Evolutionary conservation across 2,113 vertebrate species (phyloP), one percentile per base, ranked within the genome.

Genomic region (Seriola rivoliana): DNA sequence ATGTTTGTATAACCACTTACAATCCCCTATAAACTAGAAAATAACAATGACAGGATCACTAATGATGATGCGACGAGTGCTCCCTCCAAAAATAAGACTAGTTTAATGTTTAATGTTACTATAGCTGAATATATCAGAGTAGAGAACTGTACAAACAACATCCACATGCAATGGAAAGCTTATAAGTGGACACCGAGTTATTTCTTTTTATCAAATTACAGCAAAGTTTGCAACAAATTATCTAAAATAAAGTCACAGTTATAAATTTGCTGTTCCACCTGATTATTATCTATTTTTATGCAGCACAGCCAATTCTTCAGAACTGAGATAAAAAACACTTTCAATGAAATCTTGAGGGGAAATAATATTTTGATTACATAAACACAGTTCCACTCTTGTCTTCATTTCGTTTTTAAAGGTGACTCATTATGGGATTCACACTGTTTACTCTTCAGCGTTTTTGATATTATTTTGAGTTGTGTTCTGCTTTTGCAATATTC

Each of bases 401-500:
- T 74, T 50, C 25, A 34, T 16, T n/a, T 62, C 17, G 25, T 17
- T 17, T 25, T 4, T 25, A 48, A 62, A 62, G 32, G 55, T 48
- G 38, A 23, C 44, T 69, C 0, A 1, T 23, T 17, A 32, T 13
- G 29, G 59, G 40, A 40, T n/a, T 10, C 14, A 0, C 29, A 6
- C 14, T 0, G 46, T 64, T 69, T 55, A 12, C 14, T 17, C 25
- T 25, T 66, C 32, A 50, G 23, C 7, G 50, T 23, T 16, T 67
- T 12, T n/a, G 64, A 57, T 38, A 46, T 38, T 48, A 55, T 11
- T 71, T 58, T n/a, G 71, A 52, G 54, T 46, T 14, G 40, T 38
- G 21, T 59, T 75, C 13, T 14, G 21, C 17, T 50, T 58, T 50
- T 78, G 79, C 70, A 69, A 11, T 73, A 69, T 70, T 64, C 63